These are phyloP conservation scores for Laspeyria flexula DNA, from an alignment of 2,888 invertebrate genomes.

Conservation along the genomic window DNA sequence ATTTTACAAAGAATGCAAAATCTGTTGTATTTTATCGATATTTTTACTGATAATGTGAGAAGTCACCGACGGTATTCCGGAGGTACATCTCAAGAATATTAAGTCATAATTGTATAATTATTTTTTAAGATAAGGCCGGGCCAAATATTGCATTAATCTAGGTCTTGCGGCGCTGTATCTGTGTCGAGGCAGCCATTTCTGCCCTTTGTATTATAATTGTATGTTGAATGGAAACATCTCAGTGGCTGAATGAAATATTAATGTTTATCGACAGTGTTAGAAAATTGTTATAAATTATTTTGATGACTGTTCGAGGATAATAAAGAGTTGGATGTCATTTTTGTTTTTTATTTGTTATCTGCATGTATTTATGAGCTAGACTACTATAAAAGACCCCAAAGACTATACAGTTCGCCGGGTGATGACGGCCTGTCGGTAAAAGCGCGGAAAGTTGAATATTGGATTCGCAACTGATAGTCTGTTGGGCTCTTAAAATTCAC, in stretches of 20 bases:
- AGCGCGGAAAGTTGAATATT: too few species aligned
- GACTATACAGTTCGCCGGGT: too few species aligned
- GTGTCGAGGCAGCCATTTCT: constrained; percentile 69
- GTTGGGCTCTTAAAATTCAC: too few species aligned
- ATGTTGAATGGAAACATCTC: constrained; percentile 77
- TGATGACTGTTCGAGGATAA: constrained; percentile 87
- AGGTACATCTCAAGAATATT: constrained; percentile 64
- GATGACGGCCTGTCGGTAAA: too few species aligned
- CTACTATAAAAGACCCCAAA: too few species aligned
- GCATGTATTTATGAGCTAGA: too few species aligned
- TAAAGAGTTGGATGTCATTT: constrained; percentile 87
- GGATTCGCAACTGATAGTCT: too few species aligned
- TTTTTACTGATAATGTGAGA: constrained; percentile 76
- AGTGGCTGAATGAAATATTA: constrained; percentile 83
- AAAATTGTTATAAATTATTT: constrained; percentile 88
- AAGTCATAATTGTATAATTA: constrained; percentile 84
- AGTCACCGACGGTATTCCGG: constrained; percentile 57
- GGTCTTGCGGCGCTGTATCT: constrained; percentile 76
- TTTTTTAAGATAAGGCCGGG: constrained; percentile 84
- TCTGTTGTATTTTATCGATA: constrained; percentile 84
- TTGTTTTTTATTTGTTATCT: constrained; percentile 60
- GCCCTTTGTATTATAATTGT: constrained; percentile 73
- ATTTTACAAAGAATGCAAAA: constrained; percentile 80
- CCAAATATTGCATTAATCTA: constrained; percentile 84
- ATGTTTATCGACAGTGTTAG: constrained; percentile 86